Evolutionary conservation across 2,888 invertebrate species (phyloP).

Genomic region (Agrilus biguttatus): DNA sequence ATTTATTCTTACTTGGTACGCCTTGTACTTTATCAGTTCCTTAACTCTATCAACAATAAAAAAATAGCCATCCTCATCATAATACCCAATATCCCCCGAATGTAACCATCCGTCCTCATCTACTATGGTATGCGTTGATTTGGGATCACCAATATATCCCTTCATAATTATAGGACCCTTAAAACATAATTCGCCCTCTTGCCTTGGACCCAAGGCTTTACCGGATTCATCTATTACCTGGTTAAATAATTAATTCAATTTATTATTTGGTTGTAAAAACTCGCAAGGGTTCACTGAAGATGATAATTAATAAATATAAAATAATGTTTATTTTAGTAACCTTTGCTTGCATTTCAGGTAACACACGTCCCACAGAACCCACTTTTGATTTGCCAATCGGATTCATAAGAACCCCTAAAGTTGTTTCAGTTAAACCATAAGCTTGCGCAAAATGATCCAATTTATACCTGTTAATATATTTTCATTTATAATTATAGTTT

Average conservation of each 20-base stretch:
- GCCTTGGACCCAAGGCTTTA: conserved; percentile 42
- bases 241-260: conserved; percentile 1
- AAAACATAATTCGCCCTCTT: conserved; percentile 73
- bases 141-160: conserved; percentile 64
- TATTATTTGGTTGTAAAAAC: neutral
- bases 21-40: conserved; percentile 87
- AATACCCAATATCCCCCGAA: conserved; percentile 76
- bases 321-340: conserved; percentile 16
- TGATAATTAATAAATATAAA: too few relatives aligned
- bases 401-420: conserved; percentile 40
- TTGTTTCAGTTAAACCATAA: conserved; percentile 71
- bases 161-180: conserved; percentile 57
- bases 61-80: conserved; percentile 63
- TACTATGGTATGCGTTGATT: conserved; percentile 50
- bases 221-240: conserved; percentile 48
- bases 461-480: conserved; percentile 21
- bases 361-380: conserved; percentile 53
- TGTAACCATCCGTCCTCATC: conserved; percentile 66
- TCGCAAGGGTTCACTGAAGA: too few relatives aligned
- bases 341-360: conserved; percentile 52
- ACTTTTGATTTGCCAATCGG: conserved; percentile 29
- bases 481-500: neutral
- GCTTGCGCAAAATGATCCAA: conserved; percentile 49
- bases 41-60: conserved; percentile 79
- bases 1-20: conserved; percentile 47